These are phyloP conservation scores for Chamaedrilus cognettii DNA, from an alignment of 2,888 invertebrate species.

Conservation along the genomic window DNA sequence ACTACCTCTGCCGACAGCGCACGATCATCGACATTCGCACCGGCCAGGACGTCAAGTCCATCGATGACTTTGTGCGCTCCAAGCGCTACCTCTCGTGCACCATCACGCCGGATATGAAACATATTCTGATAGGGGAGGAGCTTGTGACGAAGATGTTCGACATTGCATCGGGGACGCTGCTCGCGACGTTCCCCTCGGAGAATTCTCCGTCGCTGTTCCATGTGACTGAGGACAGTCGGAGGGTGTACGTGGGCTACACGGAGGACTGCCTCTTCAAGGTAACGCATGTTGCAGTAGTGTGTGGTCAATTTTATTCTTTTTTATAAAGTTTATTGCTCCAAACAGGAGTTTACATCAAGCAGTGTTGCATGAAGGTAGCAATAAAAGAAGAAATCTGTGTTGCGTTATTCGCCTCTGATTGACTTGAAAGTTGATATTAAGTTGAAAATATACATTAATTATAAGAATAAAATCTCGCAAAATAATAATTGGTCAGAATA, in stretches of 20 bases:
- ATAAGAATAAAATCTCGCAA: no score
- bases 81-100: slow-evolving; percentile 34
- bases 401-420: no score
- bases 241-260: slow-evolving; percentile 40
- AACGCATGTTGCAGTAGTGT: no score
- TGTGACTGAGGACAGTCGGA: slow-evolving; percentile 38
- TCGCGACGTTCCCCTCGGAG: slow-evolving; percentile 31
- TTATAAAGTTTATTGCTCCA: no score
- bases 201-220: slow-evolving; percentile 38
- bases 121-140: slow-evolving; percentile 37
- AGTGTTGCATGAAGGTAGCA: no score
- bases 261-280: slow-evolving; percentile 40
- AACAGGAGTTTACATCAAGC: no score
- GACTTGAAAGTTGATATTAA: no score
- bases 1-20: slow-evolving; percentile 37
- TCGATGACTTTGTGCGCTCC: slow-evolving; percentile 35
- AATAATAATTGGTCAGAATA: no score
- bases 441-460: no score
- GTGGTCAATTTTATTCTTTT: no score
- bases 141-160: slow-evolving; percentile 32
- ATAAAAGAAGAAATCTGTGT: no score
- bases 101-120: slow-evolving; percentile 35
- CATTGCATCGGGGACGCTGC: slow-evolving; percentile 20
- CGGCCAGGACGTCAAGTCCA: slow-evolving; percentile 25
- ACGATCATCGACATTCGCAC: slow-evolving; percentile 35